Conservation (phyloP, 1,140 invertebrate species). For the Drosophila lacteicornis region DNA sequence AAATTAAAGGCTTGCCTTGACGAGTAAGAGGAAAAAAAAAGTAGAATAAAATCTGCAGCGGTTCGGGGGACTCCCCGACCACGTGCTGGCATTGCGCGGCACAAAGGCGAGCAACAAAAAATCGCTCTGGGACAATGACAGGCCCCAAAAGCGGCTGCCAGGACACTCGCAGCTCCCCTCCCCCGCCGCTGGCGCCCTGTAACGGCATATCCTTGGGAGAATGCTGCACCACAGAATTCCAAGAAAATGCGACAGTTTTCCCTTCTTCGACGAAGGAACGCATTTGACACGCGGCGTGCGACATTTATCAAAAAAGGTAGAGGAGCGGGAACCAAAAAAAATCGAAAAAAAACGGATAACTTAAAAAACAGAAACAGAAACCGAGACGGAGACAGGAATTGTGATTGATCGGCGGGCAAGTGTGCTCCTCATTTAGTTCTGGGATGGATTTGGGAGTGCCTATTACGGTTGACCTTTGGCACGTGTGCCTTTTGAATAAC, state of each 20-base stretch:
- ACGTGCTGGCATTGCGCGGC: slow-evolving; percentile 41
- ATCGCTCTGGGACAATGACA: slow-evolving; percentile 73
- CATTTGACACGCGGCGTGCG: slow-evolving; percentile 71
- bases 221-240: slow-evolving; percentile 60
- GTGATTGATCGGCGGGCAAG: slow-evolving; percentile 78
- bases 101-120: slow-evolving; percentile 67
- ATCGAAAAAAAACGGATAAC: slow-evolving; percentile 31
- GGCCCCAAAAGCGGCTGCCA: slow-evolving; percentile 62
- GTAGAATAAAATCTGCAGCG: slow-evolving; percentile 43
- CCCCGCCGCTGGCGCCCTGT: slow-evolving; percentile 12
- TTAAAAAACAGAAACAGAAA: slow-evolving; percentile 45
- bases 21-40: slow-evolving; percentile 33
- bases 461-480: slow-evolving; percentile 44
- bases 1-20: slow-evolving; percentile 78
- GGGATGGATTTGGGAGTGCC: slow-evolving; percentile 20
- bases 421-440: slow-evolving; percentile 37
- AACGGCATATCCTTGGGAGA: slow-evolving; percentile 78
- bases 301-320: slow-evolving; percentile 77
- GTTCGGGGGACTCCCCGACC: slow-evolving; percentile 10
- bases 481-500: slow-evolving; percentile 54
- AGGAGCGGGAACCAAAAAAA: slow-evolving; percentile 26
- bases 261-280: slow-evolving; percentile 34
- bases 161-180: slow-evolving; percentile 44
- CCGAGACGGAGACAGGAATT: slow-evolving; percentile 54
- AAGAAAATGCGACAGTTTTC: slow-evolving; percentile 73